Evolutionary conservation across 2,797 vertebrate species (phyloP).

Genomic region (Clamator glandarius): DNA sequence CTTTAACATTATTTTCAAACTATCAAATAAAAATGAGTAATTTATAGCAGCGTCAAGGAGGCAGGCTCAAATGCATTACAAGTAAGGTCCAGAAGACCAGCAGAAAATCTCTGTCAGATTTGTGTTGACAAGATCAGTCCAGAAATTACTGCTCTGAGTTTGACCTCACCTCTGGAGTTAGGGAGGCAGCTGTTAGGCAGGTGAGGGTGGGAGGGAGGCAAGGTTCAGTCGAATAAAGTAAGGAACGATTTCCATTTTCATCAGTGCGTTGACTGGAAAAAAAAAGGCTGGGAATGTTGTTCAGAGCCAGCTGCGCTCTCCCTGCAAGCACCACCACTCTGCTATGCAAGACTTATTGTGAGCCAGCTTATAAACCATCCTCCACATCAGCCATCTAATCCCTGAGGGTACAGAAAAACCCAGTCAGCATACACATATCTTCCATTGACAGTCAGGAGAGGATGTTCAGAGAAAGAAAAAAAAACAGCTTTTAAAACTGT

Average conservation of each 20-base stretch:
- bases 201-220: neutral
- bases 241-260: neutral
- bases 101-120: neutral
- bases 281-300: neutral
- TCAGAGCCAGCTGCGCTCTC: neutral
- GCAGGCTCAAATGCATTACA: neutral
- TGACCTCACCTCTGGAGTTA: neutral
- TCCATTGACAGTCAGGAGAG: neutral
- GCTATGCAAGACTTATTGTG: neutral
- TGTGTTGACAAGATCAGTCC: neutral
- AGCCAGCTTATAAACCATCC: constrained; percentile 4
- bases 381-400: neutral
- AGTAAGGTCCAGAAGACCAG: neutral
- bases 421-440: neutral
- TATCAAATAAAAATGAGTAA: neutral
- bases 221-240: neutral
- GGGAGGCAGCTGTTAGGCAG: neutral
- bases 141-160: neutral
- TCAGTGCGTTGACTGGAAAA: neutral
- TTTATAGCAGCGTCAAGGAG: neutral
- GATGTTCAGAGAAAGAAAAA: neutral
- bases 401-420: neutral
- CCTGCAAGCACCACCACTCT: neutral
- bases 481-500: constrained; percentile 4
- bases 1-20: neutral